Evolutionary conservation across 1,140 invertebrate species (phyloP).

Genomic region (Neelides sp.): DNA sequence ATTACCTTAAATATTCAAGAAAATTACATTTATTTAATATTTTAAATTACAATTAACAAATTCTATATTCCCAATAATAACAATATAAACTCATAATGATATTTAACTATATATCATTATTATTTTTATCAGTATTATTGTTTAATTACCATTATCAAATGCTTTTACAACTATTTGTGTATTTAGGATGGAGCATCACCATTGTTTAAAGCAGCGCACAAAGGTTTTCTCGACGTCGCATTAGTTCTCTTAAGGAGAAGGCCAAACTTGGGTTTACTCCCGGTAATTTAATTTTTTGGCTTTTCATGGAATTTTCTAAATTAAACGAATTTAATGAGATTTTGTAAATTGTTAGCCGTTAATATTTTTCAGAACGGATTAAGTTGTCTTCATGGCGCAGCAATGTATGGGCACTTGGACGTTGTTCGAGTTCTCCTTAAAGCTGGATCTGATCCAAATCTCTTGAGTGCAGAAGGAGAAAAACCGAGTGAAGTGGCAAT

Average conservation of each 20-base stretch:
- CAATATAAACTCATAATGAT: too few species aligned
- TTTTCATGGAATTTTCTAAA: not conserved
- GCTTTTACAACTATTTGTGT: too few species aligned
- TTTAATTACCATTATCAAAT: too few species aligned
- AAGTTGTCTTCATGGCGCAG: slow-evolving; percentile 73
- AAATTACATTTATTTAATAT: slow-evolving; percentile 4
- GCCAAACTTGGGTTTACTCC: slow-evolving; percentile 62
- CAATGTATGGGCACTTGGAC: slow-evolving; percentile 68
- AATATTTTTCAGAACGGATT: slow-evolving; percentile 66
- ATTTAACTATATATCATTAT: too few species aligned
- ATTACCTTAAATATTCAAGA: not conserved
- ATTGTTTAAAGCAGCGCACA: slow-evolving; percentile 83
- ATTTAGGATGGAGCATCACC: slow-evolving; percentile 76
- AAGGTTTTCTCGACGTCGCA: slow-evolving; percentile 77
- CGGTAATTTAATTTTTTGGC: slow-evolving; percentile 45
- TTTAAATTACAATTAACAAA: not conserved
- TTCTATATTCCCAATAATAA: too few species aligned
- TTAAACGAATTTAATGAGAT: not conserved
- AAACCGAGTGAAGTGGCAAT: slow-evolving; percentile 39
- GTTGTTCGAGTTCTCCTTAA: slow-evolving; percentile 63
- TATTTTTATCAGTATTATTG: too few species aligned
- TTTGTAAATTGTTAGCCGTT: not conserved
- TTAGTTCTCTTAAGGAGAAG: slow-evolving; percentile 67
- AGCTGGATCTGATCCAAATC: slow-evolving; percentile 51
- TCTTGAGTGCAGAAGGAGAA: slow-evolving; percentile 55